Percentiles rank a stretch among this genome's conserved stretches.
phyloP scores from a whole-genome alignment of 2,888 invertebrate genomes.

The Synanthedon myopaeformis region DNA sequence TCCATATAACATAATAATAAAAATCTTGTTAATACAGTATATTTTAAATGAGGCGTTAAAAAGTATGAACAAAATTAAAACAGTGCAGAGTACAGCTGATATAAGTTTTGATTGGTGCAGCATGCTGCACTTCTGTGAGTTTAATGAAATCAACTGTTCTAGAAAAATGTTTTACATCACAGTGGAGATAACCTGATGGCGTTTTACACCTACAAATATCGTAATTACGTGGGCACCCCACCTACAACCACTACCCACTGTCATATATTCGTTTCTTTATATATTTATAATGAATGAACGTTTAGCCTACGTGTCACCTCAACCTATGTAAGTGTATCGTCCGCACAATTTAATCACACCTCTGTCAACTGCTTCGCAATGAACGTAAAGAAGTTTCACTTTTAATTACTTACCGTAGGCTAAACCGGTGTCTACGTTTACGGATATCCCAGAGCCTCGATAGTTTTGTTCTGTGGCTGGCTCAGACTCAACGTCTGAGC shows the following conservation, averaged over 20 bases:
- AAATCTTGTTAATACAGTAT: too few species aligned
- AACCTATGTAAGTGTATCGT: constrained; percentile 24
- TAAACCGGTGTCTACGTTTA: constrained; percentile 31
- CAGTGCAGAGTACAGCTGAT: too few species aligned
- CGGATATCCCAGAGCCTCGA: constrained; percentile 41
- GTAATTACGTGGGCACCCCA: constrained; percentile 59
- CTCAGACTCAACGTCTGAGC: constrained; percentile 5
- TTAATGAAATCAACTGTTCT: constrained; percentile 12
- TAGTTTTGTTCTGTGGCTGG: constrained; percentile 17
- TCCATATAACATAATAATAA: too few species aligned
- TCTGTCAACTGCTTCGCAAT: constrained; percentile 14
- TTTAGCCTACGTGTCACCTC: constrained; percentile 55
- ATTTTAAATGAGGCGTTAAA: too few species aligned
- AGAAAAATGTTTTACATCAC: constrained; percentile 28
- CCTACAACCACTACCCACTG: constrained; percentile 58
- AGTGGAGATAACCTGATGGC: constrained; percentile 38
- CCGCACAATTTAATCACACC: constrained; percentile 7
- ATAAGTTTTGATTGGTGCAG: too few species aligned
- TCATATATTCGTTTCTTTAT: constrained; percentile 40
- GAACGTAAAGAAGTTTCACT: constrained; percentile 31
- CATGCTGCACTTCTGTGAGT: too few species aligned
- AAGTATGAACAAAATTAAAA: too few species aligned
- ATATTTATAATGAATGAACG: constrained; percentile 3
- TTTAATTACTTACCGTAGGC: constrained; percentile 54
- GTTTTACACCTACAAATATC: constrained; percentile 51